Percentiles rank a stretch among this genome's conserved stretches.
These are phyloP conservation scores for Parnassius smintheus DNA, from an alignment of 2,888 invertebrate species.

Conservation along the genomic window DNA sequence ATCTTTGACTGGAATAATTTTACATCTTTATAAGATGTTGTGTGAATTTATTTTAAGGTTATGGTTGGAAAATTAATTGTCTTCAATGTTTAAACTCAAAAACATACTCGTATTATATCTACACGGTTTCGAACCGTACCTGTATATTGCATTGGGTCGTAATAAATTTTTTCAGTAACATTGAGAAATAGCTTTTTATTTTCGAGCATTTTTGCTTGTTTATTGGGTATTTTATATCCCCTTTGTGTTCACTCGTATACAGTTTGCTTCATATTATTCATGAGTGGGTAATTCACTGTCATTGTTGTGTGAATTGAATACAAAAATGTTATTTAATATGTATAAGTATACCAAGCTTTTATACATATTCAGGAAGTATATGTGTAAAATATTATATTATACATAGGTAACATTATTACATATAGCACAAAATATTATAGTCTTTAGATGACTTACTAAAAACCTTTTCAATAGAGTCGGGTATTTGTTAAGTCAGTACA, in stretches of 20 bases:
- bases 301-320: conserved; percentile 30
- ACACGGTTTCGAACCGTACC: conserved; percentile 47
- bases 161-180: conserved; percentile 62
- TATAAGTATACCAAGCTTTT: conserved; percentile 16
- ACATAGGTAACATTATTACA: too few relatives aligned
- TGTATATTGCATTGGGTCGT: conserved; percentile 62
- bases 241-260: conserved; percentile 34
- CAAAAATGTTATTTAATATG: conserved; percentile 23
- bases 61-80: conserved; percentile 25
- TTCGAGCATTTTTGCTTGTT: conserved; percentile 54
- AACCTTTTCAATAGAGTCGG: background rate
- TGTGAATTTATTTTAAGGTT: too few relatives aligned
- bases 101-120: conserved; percentile 17
- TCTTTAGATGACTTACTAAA: conserved; percentile 12
- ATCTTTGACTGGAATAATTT: conserved; percentile 11
- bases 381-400: too few relatives aligned
- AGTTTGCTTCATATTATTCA: conserved; percentile 37
- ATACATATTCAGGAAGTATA: conserved; percentile 10
- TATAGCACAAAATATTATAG: conserved; percentile 8
- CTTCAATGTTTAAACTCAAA: conserved; percentile 46
- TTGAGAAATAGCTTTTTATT: conserved; percentile 68
- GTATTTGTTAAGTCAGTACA: background rate
- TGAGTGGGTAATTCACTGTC: conserved; percentile 31
- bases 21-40: conserved; percentile 7
- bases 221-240: conserved; percentile 50